Evolutionary conservation across 2,888 invertebrate genomes (phyloP).

Genomic region (Cheilosia grossa): DNA sequence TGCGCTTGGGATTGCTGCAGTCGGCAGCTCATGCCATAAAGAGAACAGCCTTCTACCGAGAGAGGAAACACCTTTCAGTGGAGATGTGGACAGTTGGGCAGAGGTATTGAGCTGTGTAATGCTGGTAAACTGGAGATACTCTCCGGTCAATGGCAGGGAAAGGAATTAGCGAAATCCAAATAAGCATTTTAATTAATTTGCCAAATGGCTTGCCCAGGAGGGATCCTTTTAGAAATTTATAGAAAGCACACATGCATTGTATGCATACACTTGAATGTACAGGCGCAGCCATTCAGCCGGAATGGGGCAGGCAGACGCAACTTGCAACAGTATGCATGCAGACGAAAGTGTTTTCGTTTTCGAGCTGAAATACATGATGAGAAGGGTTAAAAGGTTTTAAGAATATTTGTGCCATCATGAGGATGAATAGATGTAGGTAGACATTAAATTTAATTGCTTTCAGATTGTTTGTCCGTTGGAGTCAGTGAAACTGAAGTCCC

Average conservation of each 20-base stretch:
- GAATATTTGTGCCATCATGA: slow-evolving; percentile 47
- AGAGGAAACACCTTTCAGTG: slow-evolving; percentile 32
- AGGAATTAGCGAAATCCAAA: slow-evolving; percentile 74
- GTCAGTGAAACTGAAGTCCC: neutral
- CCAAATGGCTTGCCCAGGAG: slow-evolving; percentile 66
- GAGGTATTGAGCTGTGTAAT: slow-evolving; percentile 2
- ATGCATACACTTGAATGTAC: neutral
- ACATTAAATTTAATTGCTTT: slow-evolving; percentile 68
- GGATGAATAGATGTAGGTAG: slow-evolving; percentile 35
- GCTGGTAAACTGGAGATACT: slow-evolving; percentile 41
- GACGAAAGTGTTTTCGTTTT: slow-evolving; percentile 56
- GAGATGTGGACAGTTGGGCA: slow-evolving; percentile 35
- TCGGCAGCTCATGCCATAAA: slow-evolving; percentile 39
- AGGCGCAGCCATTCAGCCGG: slow-evolving; percentile 18
- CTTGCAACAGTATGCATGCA: slow-evolving; percentile 9
- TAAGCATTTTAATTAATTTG: slow-evolving; percentile 75
- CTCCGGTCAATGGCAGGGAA: slow-evolving; percentile 60
- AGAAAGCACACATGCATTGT: slow-evolving; percentile 42
- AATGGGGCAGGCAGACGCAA: neutral
- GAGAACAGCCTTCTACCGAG: neutral
- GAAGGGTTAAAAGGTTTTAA: slow-evolving; percentile 56
- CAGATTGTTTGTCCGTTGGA: slow-evolving; percentile 34
- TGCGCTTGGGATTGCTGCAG: slow-evolving; percentile 42
- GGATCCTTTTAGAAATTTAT: slow-evolving; percentile 64
- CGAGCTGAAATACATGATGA: slow-evolving; percentile 49